Base-by-base conservation (phyloP, 2,888 invertebrate genomes). In the Prosopocoilus inquinatus region DNA sequence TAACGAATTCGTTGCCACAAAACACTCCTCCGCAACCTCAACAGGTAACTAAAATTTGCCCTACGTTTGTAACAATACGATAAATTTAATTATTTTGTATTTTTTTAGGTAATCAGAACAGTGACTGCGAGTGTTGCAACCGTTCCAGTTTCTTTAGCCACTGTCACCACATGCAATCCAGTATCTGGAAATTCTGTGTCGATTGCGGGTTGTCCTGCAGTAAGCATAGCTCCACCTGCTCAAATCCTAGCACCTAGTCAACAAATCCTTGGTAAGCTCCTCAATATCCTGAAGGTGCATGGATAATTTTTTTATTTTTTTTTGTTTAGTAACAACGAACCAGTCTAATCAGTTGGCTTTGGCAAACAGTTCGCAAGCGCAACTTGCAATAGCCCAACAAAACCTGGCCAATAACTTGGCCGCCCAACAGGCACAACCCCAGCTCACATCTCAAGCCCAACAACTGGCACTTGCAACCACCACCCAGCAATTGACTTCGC, bases 111-210 rank as follows among this genome's bases (percentile, higher is more conserved):
- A 16, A 76, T 83, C 48, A 75, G 84, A 56, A 84, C 83, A 7
- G 82, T 83, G 2, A 82, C 82, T 2, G 81, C 82, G 2, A 82
- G 82, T 63, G 82, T 83, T 16, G 82, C 83, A 5, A 82, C 83
- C 12, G 83, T 84, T 44, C 84, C 84, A 2, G 83, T 84, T 39
- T 83, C 83, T 58, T 78, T 84, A 63, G 83, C 84, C 9, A 81
- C 84, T 1, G 83, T 84, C 8, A 79, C 83, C n/a, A 78, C 78
- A 9, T 74, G 77, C 35, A 76, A 73, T 61, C 75, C 75, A 3
- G 77, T 76, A 1, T 72, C 76, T 32, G 77, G 79, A 35, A 79
- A 77, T 58, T 81, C 82, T 4, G 83, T 84, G 3, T 82, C 84
- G 4, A 81, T 84, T 58, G 82, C 82, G 3, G 76, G 75, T 11